These are phyloP conservation scores for Laodelphax striatellus DNA, from an alignment of 1,140 invertebrate genomes.

Conservation along the genomic window DNA sequence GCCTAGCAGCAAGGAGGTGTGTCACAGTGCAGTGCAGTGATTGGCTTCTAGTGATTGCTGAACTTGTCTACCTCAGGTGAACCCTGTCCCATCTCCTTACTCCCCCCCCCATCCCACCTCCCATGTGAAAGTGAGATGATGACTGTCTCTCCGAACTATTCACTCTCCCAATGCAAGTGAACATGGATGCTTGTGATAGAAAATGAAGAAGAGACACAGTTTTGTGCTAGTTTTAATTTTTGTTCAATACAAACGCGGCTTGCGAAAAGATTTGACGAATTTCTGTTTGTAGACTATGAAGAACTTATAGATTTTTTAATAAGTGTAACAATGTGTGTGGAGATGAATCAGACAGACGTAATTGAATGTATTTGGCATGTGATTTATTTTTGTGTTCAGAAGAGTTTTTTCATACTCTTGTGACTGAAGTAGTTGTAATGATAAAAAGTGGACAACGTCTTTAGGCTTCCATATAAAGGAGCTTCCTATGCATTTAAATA, in stretches of 20 bases:
- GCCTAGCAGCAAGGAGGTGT: background rate
- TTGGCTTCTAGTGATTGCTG: background rate
- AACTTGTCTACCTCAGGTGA: constrained; percentile 2
- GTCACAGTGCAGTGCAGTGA: too few relatives aligned
- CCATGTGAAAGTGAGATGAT: background rate
- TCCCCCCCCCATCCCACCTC: background rate
- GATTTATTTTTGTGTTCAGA: constrained; percentile 10
- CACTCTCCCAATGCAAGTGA: background rate
- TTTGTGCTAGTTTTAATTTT: background rate
- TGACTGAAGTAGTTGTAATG: constrained; percentile 6
- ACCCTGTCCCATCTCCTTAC: background rate
- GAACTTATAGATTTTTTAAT: constrained; percentile 7
- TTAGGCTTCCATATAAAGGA: constrained; percentile 9
- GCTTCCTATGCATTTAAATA: constrained; percentile 15
- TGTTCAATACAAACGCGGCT: background rate
- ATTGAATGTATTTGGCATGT: constrained; percentile 4
- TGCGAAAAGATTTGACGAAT: background rate
- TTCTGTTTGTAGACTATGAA: background rate
- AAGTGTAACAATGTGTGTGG: constrained; percentile 9
- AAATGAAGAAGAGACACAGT: background rate
- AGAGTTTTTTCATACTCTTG: constrained; percentile 12
- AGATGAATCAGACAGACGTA: background rate
- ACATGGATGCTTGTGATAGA: background rate
- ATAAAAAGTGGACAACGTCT: constrained; percentile 1
- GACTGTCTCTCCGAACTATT: background rate